Base-by-base conservation (phyloP, 1,140 invertebrate species). In the Drosophila navojoa region DNA sequence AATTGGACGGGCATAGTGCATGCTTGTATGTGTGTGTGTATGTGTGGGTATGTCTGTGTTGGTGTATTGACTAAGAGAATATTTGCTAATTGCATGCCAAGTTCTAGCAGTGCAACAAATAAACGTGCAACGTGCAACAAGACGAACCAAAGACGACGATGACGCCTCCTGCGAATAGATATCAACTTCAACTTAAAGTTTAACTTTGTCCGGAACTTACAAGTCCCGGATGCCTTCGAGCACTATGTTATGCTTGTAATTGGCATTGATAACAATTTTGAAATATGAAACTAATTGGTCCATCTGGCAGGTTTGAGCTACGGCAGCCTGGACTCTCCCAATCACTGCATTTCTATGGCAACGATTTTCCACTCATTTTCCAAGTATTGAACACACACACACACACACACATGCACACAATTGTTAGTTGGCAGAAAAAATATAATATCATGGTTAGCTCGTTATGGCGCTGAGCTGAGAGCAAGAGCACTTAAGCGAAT, bases 1-100 rank as follows among this genome's bases (percentile, higher is more conserved):
- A 75, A 68, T 74, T 68, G 22, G 61, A 49, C 76, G 75, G 75
- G 71, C 16, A 16, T 79, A 76, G 47, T 63, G 79, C 68, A 80
- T 74, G 77, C 59, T 45, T 42, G 47, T 64, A 22, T 64, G 47
- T 57, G 32, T 57, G 61, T 47, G 58, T 57, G 32, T 27, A 47
- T 59, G n/a, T 27, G 57, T 19, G 68, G 47, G 60, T 64, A 55
- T 52, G 42, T 19, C 50, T 38, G 52, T 42, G 50, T 49, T 35
- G 27, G 38, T 15, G 35, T 55, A n/a, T 44, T 35, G 29, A 32
- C 63, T 61, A 68, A 61, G 49, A 42, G 45, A 11, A 38, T 3
- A 69, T 55, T 59, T 42, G 54, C 55, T 61, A 73, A 69, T 73
- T 73, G 71, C 55, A 73, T 73, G 63, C 64, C 45, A 29, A 54